Percentiles rank a stretch among this genome's conserved stretches.
These are phyloP conservation scores for Hirudinaria manillensis DNA, from an alignment of 2,888 invertebrate species.

Conservation along the genomic window DNA sequence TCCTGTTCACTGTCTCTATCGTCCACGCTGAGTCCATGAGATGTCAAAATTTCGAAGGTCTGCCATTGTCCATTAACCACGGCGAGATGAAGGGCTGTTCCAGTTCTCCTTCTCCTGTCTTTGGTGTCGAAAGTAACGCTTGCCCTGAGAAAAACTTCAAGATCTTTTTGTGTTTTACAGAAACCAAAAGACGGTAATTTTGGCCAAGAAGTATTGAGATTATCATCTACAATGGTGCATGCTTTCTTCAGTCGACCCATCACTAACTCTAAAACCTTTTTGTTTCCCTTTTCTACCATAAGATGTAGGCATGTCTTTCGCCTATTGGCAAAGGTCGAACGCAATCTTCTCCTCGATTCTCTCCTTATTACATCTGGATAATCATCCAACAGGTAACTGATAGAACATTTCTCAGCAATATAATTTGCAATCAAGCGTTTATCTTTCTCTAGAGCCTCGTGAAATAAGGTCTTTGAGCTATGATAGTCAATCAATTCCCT, in stretches of 20 bases:
- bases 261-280: conserved; percentile 15
- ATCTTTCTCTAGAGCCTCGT: conserved; percentile 29
- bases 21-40: conserved; percentile 29
- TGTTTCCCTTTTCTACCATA: conserved; percentile 24
- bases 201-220: conserved; percentile 27
- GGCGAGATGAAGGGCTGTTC: conserved; percentile 30
- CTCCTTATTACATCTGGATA: conserved; percentile 4
- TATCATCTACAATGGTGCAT: conserved; percentile 15
- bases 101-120: conserved; percentile 21
- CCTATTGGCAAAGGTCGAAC: conserved; percentile 8
- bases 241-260: conserved; percentile 23
- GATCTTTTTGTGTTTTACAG: conserved; percentile 11
- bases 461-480: conserved; percentile 14
- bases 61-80: conserved; percentile 25
- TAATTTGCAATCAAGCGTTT: background rate
- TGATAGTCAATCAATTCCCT: conserved; percentile 15
- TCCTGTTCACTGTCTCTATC: conserved; percentile 31
- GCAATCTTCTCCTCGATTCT: conserved; percentile 21
- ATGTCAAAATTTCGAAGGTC: background rate
- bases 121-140: conserved; percentile 27
- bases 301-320: conserved; percentile 28
- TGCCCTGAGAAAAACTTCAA: conserved; percentile 26
- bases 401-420: conserved; percentile 16
- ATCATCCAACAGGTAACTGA: conserved; percentile 18
- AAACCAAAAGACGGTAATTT: conserved; percentile 23